These are phyloP conservation scores for Loriculus beryllinus DNA, from an alignment of 2,797 vertebrate genomes.

Conservation along the genomic window DNA sequence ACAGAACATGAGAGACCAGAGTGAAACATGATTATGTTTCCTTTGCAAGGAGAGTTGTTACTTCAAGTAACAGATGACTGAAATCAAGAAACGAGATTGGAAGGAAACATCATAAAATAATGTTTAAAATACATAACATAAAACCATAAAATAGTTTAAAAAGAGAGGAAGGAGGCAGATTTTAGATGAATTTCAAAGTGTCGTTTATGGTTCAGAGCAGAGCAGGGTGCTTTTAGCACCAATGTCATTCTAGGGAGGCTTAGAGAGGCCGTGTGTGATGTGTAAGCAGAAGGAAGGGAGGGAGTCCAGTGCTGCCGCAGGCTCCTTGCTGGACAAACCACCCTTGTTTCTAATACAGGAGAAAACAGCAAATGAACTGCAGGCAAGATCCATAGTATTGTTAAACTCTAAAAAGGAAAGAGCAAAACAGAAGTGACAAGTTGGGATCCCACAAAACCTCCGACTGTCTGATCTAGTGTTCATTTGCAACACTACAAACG, in stretches of 20 bases:
- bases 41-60: background rate
- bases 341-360: background rate
- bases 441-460: background rate
- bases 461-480: background rate
- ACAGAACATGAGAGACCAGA: background rate
- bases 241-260: background rate
- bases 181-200: background rate
- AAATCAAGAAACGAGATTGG: background rate
- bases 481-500: background rate
- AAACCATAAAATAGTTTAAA: background rate
- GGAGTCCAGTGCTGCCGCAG: background rate
- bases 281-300: background rate
- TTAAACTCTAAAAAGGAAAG: background rate
- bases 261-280: fast-evolving
- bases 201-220: background rate
- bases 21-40: background rate
- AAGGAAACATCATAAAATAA: background rate
- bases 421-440: background rate
- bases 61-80: background rate
- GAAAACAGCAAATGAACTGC: background rate
- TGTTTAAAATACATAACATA: background rate
- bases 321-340: fast-evolving
- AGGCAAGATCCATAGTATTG: background rate
- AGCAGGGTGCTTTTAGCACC: background rate
- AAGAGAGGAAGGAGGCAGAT: background rate